Evolutionary conservation across 1,140 invertebrate species (phyloP).

Genomic region (Ctenoplectra terminalis): DNA sequence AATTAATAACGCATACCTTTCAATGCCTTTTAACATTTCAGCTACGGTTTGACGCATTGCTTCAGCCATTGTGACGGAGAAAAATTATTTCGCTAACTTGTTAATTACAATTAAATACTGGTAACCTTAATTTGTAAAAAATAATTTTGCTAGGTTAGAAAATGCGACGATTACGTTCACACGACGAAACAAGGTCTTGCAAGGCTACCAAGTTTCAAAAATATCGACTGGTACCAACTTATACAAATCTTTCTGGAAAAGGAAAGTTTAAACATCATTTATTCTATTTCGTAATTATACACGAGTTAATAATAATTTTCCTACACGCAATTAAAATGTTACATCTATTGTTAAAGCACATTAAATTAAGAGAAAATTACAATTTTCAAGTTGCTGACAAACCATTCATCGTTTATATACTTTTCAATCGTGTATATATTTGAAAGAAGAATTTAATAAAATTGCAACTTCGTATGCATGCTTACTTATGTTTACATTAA

Average conservation of each 20-base stretch:
- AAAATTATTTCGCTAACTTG: not conserved
- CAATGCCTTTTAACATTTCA: slow-evolving; percentile 90
- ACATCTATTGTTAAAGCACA: not conserved
- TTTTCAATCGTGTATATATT: not conserved
- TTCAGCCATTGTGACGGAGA: slow-evolving; percentile 84
- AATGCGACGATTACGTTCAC: not conserved
- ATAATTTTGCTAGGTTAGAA: slow-evolving; percentile 19
- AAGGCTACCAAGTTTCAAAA: slow-evolving; percentile 22
- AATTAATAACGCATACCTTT: slow-evolving; percentile 84
- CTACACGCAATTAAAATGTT: not conserved
- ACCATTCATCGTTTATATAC: not conserved
- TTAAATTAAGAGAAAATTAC: not conserved
- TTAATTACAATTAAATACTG: not conserved
- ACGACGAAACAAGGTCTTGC: not conserved
- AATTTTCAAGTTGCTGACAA: not conserved
- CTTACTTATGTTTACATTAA: not conserved
- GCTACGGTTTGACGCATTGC: slow-evolving; percentile 90
- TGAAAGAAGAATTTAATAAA: not conserved
- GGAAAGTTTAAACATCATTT: not conserved
- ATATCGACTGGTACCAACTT: slow-evolving; percentile 15
- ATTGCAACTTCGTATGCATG: not conserved
- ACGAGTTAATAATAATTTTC: not conserved
- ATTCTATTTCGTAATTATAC: not conserved
- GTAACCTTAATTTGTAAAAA: not conserved
- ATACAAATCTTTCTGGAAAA: not conserved